A percentile compares a stretch with the other conserved stretches of the same genome.
These are phyloP conservation scores for Rhinophrynus dorsalis DNA, from an alignment of 2,797 vertebrate species.

Conservation along the genomic window DNA sequence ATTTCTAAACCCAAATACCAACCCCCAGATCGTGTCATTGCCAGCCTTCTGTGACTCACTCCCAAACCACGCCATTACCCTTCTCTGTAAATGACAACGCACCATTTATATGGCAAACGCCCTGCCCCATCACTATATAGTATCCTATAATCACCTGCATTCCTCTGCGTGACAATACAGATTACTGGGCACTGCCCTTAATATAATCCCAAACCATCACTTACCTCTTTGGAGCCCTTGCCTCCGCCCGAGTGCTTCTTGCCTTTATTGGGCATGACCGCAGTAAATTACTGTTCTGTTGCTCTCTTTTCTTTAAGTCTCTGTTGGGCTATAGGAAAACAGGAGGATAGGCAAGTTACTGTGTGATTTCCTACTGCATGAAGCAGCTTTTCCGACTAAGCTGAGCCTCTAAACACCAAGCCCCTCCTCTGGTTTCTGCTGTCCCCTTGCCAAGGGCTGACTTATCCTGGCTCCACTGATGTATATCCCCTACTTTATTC, in stretches of 20 bases:
- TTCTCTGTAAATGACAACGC: background rate
- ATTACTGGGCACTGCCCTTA: background rate
- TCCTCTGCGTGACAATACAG: background rate
- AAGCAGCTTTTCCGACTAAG: constrained; percentile 34
- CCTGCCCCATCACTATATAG: background rate
- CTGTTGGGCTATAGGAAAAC: background rate
- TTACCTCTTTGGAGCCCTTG: constrained; percentile 33
- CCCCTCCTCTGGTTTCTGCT: constrained; percentile 30
- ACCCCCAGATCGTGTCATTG: too few relatives aligned
- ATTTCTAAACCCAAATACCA: too few relatives aligned
- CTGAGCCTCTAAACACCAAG: background rate
- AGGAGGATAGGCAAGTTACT: background rate
- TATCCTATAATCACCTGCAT: background rate
- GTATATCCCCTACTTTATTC: background rate
- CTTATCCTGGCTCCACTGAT: background rate
- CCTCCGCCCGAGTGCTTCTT: constrained; percentile 16
- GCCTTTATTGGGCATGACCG: constrained; percentile 24
- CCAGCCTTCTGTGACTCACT: constrained; percentile 7
- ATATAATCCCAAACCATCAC: background rate
- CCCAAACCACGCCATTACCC: background rate
- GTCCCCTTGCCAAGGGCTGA: constrained; percentile 32
- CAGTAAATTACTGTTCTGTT: background rate
- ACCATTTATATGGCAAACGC: background rate
- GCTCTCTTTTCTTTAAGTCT: background rate
- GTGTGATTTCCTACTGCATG: constrained; percentile 29